phyloP scores from a whole-genome alignment of 2,797 vertebrate species.

The Brotula barbata region DNA sequence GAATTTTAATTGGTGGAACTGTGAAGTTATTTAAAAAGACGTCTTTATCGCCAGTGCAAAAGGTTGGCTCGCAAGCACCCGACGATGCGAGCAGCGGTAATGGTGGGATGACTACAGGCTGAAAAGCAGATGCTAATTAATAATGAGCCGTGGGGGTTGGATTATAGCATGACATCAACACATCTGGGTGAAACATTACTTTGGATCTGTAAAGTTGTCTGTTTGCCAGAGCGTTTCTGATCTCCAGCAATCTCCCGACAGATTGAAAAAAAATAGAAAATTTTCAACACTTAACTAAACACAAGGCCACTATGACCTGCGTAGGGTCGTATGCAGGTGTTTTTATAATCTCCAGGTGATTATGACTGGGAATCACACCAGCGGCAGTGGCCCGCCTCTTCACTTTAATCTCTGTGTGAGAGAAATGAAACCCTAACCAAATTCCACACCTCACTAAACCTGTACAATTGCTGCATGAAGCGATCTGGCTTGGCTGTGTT shows the following conservation, averaged over 20 bases:
- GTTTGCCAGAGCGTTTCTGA: background rate
- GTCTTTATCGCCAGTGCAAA: constrained; percentile 12
- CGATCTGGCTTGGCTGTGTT: too few relatives aligned
- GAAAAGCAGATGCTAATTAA: constrained; percentile 18
- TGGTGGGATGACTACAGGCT: background rate
- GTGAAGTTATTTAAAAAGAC: constrained; percentile 10
- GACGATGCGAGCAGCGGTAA: background rate
- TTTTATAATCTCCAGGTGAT: background rate
- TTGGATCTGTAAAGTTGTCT: background rate
- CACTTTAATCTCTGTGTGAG: too few relatives aligned
- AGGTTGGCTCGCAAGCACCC: background rate
- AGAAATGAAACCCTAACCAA: too few relatives aligned
- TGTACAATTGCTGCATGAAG: too few relatives aligned
- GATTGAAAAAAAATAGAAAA: too few relatives aligned
- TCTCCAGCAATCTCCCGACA: background rate
- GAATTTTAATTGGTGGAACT: constrained; percentile 3
- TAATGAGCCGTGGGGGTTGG: constrained; percentile 30
- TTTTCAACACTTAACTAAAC: too few relatives aligned
- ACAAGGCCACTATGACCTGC: too few relatives aligned
- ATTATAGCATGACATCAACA: background rate
- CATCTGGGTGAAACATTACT: constrained; percentile 3
- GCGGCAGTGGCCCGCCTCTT: too few relatives aligned
- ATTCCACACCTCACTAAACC: too few relatives aligned
- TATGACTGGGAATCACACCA: too few relatives aligned
- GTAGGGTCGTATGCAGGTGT: too few relatives aligned